These are phyloP conservation scores for Hoplostethus mediterraneus DNA, from an alignment of 2,797 vertebrate species.

Conservation along the genomic window DNA sequence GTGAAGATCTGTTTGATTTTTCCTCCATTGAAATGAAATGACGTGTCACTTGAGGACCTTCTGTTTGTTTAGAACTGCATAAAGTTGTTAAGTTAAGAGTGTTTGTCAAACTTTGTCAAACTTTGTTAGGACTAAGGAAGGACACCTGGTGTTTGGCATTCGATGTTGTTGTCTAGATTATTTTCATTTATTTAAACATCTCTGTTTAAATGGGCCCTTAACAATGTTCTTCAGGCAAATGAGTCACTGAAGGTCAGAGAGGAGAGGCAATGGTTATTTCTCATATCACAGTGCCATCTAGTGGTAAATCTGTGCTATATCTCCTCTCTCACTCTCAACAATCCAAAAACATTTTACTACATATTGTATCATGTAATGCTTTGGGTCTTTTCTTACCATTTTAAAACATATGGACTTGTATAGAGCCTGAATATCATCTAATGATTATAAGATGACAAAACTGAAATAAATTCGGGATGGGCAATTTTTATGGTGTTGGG, in stretches of 20 bases:
- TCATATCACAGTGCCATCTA: slow-evolving; percentile 77
- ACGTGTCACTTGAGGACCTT: slow-evolving; percentile 21
- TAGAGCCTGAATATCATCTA: not conserved
- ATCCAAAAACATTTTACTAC: not conserved
- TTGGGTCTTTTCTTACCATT: not conserved
- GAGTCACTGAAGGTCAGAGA: slow-evolving; percentile 62
- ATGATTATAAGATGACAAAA: not conserved
- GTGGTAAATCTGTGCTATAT: slow-evolving; percentile 59
- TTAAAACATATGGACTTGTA: not conserved
- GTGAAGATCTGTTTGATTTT: slow-evolving; percentile 35
- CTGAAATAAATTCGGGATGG: not conserved
- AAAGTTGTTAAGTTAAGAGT: slow-evolving; percentile 43
- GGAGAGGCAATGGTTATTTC: slow-evolving; percentile 26
- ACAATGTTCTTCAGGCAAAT: slow-evolving; percentile 47
- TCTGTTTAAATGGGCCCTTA: slow-evolving; percentile 56
- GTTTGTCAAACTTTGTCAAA: slow-evolving; percentile 55
- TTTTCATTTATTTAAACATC: slow-evolving; percentile 63
- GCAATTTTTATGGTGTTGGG: not conserved
- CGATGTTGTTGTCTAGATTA: slow-evolving; percentile 38
- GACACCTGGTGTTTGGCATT: slow-evolving; percentile 67
- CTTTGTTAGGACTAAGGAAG: slow-evolving; percentile 56
- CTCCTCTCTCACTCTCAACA: not conserved
- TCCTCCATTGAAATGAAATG: slow-evolving; percentile 47
- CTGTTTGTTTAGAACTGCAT: slow-evolving; percentile 48
- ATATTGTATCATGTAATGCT: too few relatives aligned